Evolutionary conservation across 2,888 invertebrate genomes (phyloP).

Genomic region (Carterocephalus palaemon): DNA sequence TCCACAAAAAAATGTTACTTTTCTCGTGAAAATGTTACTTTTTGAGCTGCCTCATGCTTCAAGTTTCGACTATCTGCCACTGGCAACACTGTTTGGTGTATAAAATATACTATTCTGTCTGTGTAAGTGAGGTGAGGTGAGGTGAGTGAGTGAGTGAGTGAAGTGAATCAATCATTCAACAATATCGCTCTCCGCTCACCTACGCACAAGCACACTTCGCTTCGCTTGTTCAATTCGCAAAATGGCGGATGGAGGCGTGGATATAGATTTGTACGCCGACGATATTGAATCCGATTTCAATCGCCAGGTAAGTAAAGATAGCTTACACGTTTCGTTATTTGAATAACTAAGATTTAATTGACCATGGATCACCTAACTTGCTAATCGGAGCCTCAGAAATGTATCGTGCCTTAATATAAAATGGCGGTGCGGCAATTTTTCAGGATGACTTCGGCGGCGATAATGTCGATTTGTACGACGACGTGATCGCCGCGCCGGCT

Average conservation of each 20-base stretch:
- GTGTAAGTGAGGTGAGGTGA: too few relatives aligned
- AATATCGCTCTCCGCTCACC: too few relatives aligned
- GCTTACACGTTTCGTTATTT: not conserved
- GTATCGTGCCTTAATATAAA: slow-evolving; percentile 5
- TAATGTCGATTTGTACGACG: slow-evolving; percentile 96
- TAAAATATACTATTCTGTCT: too few relatives aligned
- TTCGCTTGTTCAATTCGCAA: slow-evolving; percentile 58
- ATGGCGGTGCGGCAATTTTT: slow-evolving; percentile 44
- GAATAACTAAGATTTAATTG: not conserved
- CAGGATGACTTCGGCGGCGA: slow-evolving; percentile 91
- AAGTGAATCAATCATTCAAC: too few relatives aligned
- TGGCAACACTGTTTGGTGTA: too few relatives aligned
- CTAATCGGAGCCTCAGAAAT: not conserved
- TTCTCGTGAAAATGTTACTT: too few relatives aligned
- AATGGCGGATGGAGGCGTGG: slow-evolving; percentile 96
- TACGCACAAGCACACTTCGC: too few relatives aligned
- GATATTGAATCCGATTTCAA: slow-evolving; percentile 96
- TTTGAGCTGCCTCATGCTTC: too few relatives aligned
- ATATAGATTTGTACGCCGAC: slow-evolving; percentile 98
- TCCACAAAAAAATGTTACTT: too few relatives aligned
- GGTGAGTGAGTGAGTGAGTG: too few relatives aligned
- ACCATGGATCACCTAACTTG: not conserved
- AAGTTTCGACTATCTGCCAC: too few relatives aligned
- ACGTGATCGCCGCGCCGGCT: slow-evolving; percentile 91
- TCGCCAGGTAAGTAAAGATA: slow-evolving; percentile 56